Evolutionary conservation across 2,888 invertebrate species (phyloP).

Genomic region (Amphimallon solstitiale): DNA sequence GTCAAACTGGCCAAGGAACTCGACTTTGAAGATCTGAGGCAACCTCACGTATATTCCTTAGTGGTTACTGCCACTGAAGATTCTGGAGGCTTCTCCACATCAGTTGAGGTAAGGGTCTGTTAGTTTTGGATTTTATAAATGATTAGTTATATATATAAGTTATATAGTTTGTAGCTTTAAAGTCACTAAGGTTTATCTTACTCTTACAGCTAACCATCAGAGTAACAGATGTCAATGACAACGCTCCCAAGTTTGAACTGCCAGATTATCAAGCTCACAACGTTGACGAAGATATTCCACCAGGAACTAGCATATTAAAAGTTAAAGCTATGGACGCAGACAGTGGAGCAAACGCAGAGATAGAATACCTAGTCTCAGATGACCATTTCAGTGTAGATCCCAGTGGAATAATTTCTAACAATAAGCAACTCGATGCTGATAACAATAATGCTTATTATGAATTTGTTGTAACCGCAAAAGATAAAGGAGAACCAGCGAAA

Average conservation of each 20-base stretch:
- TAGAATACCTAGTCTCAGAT: constrained; percentile 90
- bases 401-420: constrained; percentile 91
- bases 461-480: constrained; percentile 92
- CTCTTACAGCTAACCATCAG: constrained; percentile 84
- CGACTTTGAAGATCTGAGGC: constrained; percentile 95
- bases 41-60: constrained; percentile 92
- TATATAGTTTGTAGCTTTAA: too few species aligned
- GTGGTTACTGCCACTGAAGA: constrained; percentile 96
- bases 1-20: constrained; percentile 95
- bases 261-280: constrained; percentile 98
- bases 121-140: neutral
- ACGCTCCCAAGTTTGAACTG: constrained; percentile 94
- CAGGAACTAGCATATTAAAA: constrained; percentile 92
- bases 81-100: constrained; percentile 95
- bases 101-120: constrained; percentile 79
- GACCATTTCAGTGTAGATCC: constrained; percentile 95
- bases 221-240: constrained; percentile 97
- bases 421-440: constrained; percentile 93
- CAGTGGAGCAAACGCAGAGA: constrained; percentile 94
- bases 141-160: too few species aligned
- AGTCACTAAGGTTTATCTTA: neutral
- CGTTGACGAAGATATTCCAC: constrained; percentile 92
- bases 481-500: constrained; percentile 92
- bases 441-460: constrained; percentile 97
- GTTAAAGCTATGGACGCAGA: constrained; percentile 97